Percentiles rank a stretch among this genome's conserved stretches.
These are phyloP conservation scores for Melipona bicolor DNA, from an alignment of 2,888 invertebrate species.

Conservation along the genomic window DNA sequence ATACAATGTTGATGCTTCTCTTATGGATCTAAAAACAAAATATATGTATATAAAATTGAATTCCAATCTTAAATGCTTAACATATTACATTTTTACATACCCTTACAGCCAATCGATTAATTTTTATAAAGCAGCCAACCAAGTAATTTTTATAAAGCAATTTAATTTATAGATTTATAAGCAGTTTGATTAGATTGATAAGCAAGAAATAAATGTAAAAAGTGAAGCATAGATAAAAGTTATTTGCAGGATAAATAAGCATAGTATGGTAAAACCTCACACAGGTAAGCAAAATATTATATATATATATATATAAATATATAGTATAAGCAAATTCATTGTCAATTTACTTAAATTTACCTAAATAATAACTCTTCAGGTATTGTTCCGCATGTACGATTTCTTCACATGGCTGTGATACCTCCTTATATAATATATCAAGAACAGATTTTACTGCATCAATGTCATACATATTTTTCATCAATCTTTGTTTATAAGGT, in stretches of 20 bases:
- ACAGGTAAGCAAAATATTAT: constrained; percentile 36
- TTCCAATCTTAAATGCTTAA: not conserved
- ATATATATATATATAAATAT: not conserved
- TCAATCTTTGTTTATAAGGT: constrained; percentile 77
- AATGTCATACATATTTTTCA: constrained; percentile 80
- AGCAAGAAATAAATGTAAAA: constrained; percentile 41
- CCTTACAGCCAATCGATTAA: constrained; percentile 41
- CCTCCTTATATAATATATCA: constrained; percentile 75
- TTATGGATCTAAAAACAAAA: constrained; percentile 67
- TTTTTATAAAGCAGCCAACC: too few relatives aligned
- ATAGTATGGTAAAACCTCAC: constrained; percentile 2
- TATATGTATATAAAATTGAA: constrained; percentile 24
- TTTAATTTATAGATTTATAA: constrained; percentile 41
- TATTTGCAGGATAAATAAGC: constrained; percentile 24
- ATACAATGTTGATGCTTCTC: constrained; percentile 25
- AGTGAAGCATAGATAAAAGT: constrained; percentile 35
- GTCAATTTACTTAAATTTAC: constrained; percentile 79
- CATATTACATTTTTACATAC: constrained; percentile 42
- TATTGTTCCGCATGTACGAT: constrained; percentile 81
- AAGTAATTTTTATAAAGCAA: constrained; percentile 32
- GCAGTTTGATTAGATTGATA: constrained; percentile 47
- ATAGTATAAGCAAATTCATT: constrained; percentile 33
- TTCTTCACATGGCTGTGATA: constrained; percentile 81
- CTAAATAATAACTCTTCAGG: constrained; percentile 82
- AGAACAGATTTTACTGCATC: constrained; percentile 79